These are phyloP conservation scores for Nephotettix cincticeps DNA, from an alignment of 1,140 invertebrate species.

Conservation along the genomic window DNA sequence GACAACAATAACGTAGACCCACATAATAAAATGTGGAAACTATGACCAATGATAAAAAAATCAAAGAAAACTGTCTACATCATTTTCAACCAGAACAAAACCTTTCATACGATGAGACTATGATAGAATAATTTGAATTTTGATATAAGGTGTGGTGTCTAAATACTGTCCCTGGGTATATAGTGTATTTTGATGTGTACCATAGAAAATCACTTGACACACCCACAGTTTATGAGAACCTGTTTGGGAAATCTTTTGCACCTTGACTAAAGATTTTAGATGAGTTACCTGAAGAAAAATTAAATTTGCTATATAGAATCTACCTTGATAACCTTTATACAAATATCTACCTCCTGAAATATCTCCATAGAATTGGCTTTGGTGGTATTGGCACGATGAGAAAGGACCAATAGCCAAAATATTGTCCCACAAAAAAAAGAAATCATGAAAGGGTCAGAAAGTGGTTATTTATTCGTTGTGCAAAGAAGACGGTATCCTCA, in stretches of 20 bases:
- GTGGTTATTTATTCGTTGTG: conserved; percentile 22
- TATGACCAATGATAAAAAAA: conserved; percentile 28
- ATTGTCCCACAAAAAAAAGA: conserved; percentile 32
- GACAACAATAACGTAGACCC: conserved; percentile 29
- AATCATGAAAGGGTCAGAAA: conserved; percentile 29
- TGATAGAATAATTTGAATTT: conserved; percentile 37
- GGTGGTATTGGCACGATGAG: conserved; percentile 38
- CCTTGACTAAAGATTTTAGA: too few species aligned
- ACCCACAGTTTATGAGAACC: conserved; percentile 33
- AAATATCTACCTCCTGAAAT: conserved; percentile 35
- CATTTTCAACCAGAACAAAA: conserved; percentile 40
- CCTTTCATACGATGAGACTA: conserved; percentile 41
- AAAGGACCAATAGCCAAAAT: conserved; percentile 35
- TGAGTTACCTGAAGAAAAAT: conserved; percentile 31
- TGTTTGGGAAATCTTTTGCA: conserved; percentile 40
- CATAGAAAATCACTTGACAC: conserved; percentile 24
- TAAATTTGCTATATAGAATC: conserved; percentile 32
- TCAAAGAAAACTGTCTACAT: conserved; percentile 33
- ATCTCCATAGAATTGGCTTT: conserved; percentile 34
- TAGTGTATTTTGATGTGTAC: conserved; percentile 32
- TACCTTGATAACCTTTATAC: conserved; percentile 43
- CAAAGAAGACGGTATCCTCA: conserved; percentile 13
- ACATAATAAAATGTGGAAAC: conserved; percentile 31
- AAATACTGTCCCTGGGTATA: conserved; percentile 28
- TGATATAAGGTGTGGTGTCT: conserved; percentile 32